Conservation (phyloP, 2,113 vertebrate species). For the Oryzias javanicus region DNA sequence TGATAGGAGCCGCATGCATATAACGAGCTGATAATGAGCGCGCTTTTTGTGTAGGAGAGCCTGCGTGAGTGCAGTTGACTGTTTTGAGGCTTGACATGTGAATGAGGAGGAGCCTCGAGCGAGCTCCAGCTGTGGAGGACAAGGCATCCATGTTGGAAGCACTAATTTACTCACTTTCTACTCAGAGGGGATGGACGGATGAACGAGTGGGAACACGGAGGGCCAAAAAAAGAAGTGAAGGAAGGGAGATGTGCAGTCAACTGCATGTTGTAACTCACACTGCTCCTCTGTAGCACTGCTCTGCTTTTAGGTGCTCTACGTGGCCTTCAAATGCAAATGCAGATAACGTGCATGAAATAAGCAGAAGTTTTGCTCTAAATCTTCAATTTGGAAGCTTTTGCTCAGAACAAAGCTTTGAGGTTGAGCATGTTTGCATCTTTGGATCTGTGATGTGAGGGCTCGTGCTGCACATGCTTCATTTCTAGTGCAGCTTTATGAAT, state of each 20-base stretch:
- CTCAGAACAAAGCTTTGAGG: conserved; percentile 5
- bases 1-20: conserved; percentile 57
- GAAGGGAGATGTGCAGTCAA: conserved; percentile 14
- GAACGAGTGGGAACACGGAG: conserved; percentile 18
- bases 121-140: conserved; percentile 36
- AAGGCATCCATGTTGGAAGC: conserved; percentile 34
- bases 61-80: conserved; percentile 24
- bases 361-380: conserved; percentile 19
- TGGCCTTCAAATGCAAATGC: conserved; percentile 6
- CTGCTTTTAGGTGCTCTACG: conserved; percentile 46
- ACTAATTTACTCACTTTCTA: conserved; percentile 45
- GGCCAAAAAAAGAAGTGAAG: conserved; percentile 14
- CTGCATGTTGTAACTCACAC: conserved; percentile 53
- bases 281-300: conserved; percentile 26
- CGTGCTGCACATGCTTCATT: conserved; percentile 38
- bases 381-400: conserved; percentile 28
- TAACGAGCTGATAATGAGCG: conserved; percentile 34
- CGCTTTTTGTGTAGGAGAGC: conserved; percentile 23
- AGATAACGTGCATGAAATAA: conserved; percentile 48
- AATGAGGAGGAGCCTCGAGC: conserved; percentile 27
- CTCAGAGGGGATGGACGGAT: conserved; percentile 23
- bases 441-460: conserved; percentile 51
- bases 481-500: conserved; percentile 51
- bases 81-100: conserved; percentile 32
- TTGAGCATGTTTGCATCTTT: conserved; percentile 39